phyloP scores from a whole-genome alignment of 2,797 vertebrate species.

The Microctenopoma stevenorrisi region DNA sequence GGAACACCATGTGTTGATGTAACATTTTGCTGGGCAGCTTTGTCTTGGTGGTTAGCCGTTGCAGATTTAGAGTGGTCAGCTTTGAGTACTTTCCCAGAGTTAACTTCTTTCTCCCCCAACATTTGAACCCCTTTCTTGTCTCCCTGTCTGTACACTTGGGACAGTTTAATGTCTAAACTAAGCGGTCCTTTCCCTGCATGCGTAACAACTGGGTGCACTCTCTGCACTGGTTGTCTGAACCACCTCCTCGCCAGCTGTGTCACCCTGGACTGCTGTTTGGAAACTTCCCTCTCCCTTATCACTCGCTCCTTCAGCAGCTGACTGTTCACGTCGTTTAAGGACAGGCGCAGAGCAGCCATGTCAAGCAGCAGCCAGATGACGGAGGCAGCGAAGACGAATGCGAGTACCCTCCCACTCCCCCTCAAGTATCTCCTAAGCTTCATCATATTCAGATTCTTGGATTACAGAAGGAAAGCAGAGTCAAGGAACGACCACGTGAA shows the following conservation, averaged over 20 bases:
- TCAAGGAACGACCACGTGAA: not conserved
- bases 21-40: not conserved
- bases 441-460: conserved; percentile 46
- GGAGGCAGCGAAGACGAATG: conserved; percentile 91
- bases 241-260: conserved; percentile 34
- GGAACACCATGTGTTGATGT: conserved; percentile 28
- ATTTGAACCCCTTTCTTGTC: conserved; percentile 7
- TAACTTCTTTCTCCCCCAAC: conserved; percentile 1
- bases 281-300: conserved; percentile 66
- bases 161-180: conserved; percentile 26
- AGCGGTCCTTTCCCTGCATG: conserved; percentile 21
- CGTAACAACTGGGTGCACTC: conserved; percentile 31
- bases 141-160: conserved; percentile 66
- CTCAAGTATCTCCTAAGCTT: conserved; percentile 88
- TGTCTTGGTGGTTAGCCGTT: conserved; percentile 13
- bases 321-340: conserved; percentile 86
- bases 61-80: not conserved
- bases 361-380: conserved; percentile 94
- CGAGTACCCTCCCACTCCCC: conserved; percentile 90
- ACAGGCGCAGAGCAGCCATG: conserved; percentile 92
- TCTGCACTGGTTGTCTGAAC: conserved; percentile 70
- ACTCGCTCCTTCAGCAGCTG: conserved; percentile 78
- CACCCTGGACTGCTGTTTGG: conserved; percentile 33
- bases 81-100: not conserved
- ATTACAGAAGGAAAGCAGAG: not conserved